A percentile compares a stretch with the other conserved stretches of the same genome.
Conservation (phyloP, 1,140 invertebrate species). For the Eciton burchellii region DNA sequence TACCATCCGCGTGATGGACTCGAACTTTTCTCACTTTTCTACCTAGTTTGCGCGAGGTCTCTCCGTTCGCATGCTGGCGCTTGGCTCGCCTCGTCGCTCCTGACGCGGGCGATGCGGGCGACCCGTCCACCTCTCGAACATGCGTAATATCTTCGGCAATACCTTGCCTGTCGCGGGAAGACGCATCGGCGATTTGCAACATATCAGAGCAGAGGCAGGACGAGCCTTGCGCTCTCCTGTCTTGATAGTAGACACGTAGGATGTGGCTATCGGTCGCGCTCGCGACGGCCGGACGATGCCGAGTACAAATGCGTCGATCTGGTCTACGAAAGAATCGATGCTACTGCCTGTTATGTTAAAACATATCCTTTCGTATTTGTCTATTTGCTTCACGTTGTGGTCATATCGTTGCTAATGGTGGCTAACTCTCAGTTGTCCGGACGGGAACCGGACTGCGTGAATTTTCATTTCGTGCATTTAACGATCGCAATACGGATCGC, state of each 20-base stretch:
- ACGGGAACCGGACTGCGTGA: neutral
- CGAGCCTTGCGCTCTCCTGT: conserved; percentile 56
- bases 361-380: neutral
- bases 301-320: conserved; percentile 31
- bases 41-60: conserved; percentile 70
- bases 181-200: conserved; percentile 71
- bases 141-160: conserved; percentile 41
- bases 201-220: conserved; percentile 75
- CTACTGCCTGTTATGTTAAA: neutral
- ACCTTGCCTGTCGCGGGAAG: conserved; percentile 54
- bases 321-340: neutral
- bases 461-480: conserved; percentile 22
- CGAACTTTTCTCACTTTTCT: conserved; percentile 75
- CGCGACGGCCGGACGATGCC: conserved; percentile 62
- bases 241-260: conserved; percentile 66
- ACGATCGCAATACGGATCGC: neutral
- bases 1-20: conserved; percentile 53
- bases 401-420: conserved; percentile 3
- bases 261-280: conserved; percentile 59
- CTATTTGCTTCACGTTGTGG: neutral
- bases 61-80: conserved; percentile 43
- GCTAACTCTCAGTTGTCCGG: conserved; percentile 12
- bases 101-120: neutral
- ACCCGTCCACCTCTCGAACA: conserved; percentile 27
- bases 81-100: conserved; percentile 15